Conservation (phyloP, 2,113 vertebrate genomes). For the Carassius gibelio region DNA sequence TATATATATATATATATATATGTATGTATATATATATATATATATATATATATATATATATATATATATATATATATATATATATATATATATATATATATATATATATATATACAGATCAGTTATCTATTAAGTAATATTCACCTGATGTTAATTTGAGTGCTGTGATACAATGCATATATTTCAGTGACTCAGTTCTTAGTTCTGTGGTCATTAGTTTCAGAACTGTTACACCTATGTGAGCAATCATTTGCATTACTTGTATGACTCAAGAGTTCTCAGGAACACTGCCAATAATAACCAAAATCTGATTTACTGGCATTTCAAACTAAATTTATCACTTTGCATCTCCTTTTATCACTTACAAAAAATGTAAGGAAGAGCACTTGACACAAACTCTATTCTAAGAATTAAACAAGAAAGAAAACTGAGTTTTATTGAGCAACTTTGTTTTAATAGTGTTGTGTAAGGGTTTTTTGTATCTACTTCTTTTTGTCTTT, state of each 20-base stretch:
- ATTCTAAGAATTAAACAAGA: not conserved
- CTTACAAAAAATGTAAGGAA: not conserved
- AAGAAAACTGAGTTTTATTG: not conserved
- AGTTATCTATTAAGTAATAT: not conserved
- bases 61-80: not conserved
- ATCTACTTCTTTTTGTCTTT: constrained; percentile 64
- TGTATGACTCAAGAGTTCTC: not conserved
- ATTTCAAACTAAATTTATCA: not conserved
- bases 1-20: not conserved
- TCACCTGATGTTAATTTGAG: not conserved
- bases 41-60: not conserved
- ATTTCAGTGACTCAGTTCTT: not conserved
- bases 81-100: not conserved
- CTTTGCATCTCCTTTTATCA: not conserved
- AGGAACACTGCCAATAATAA: not conserved
- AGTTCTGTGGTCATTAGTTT: not conserved
- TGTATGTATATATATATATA: no score
- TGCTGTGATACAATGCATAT: not conserved
- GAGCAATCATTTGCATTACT: not conserved
- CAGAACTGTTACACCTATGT: not conserved
- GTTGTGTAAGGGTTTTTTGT: constrained; percentile 58
- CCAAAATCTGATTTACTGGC: not conserved
- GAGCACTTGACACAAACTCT: not conserved
- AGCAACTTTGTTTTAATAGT: constrained; percentile 45
- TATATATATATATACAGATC: not conserved